phyloP scores from a whole-genome alignment of 2,113 vertebrate genomes.

The Notechis scutatus region DNA sequence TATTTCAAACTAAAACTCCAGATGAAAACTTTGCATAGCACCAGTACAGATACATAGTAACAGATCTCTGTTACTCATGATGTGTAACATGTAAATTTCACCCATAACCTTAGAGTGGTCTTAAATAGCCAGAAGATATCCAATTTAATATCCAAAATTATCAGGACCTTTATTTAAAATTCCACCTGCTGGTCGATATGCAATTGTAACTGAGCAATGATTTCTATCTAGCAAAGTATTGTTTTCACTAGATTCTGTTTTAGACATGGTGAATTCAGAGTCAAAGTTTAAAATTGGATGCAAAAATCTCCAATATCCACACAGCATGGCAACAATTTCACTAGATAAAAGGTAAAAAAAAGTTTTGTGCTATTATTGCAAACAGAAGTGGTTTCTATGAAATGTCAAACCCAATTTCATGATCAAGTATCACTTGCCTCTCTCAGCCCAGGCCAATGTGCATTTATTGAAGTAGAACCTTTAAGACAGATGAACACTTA shows the following conservation, averaged over 20 bases:
- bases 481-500: neutral
- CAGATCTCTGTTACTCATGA: neutral
- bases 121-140: neutral
- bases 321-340: neutral
- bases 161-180: neutral
- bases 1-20: neutral
- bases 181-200: neutral
- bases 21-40: neutral
- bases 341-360: constrained; percentile 24
- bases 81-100: neutral
- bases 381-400: neutral
- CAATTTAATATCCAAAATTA: neutral
- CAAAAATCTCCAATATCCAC: neutral
- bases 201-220: neutral
- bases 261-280: constrained; percentile 3
- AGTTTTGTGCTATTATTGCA: constrained; percentile 3
- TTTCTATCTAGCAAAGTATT: neutral
- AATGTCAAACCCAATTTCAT: neutral
- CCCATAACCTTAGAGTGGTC: neutral
- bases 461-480: neutral
- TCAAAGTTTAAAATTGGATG: constrained; percentile 6
- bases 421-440: neutral
- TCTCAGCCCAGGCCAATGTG: neutral
- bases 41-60: neutral
- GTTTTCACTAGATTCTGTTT: neutral